phyloP scores from a whole-genome alignment of 2,888 invertebrate genomes.

The Ptilodon capucinus region DNA sequence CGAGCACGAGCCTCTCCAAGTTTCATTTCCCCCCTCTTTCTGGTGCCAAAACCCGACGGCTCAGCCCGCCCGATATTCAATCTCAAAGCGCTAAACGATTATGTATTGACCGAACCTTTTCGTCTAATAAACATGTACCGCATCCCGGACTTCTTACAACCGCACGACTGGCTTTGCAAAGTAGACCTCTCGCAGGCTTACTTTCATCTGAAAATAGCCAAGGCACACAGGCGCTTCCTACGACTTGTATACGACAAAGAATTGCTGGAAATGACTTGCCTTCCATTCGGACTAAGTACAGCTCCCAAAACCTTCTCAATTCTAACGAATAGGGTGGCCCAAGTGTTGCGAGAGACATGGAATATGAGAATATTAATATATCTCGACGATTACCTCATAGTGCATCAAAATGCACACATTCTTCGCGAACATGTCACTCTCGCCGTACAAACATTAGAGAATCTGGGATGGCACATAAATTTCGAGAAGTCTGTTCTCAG shows the following conservation, averaged over 20 bases:
- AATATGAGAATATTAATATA: background rate
- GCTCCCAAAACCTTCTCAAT: constrained; percentile 24
- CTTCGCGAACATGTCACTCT: constrained; percentile 8
- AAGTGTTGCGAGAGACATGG: background rate
- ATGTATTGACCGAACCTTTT: constrained; percentile 18
- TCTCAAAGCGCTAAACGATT: constrained; percentile 26
- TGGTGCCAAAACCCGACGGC: constrained; percentile 28
- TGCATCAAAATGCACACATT: background rate
- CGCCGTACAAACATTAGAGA: constrained; percentile 1
- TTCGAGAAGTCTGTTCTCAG: constrained; percentile 9
- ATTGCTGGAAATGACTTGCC: constrained; percentile 26
- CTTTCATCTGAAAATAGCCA: constrained; percentile 21
- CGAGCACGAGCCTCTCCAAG: constrained; percentile 14
- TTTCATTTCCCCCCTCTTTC: constrained; percentile 31
- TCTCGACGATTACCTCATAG: constrained; percentile 4
- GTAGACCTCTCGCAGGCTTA: constrained; percentile 29
- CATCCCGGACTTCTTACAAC: constrained; percentile 30
- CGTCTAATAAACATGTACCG: constrained; percentile 24
- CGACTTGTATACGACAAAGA: constrained; percentile 17
- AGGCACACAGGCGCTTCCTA: constrained; percentile 24
- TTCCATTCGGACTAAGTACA: constrained; percentile 35
- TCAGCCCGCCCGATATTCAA: constrained; percentile 29
- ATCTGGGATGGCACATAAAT: constrained; percentile 16
- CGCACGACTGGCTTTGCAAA: constrained; percentile 27
- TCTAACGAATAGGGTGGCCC: constrained; percentile 3